Conservation (phyloP, 2,113 vertebrate genomes). For the Ceuthmochares aereus region DNA sequence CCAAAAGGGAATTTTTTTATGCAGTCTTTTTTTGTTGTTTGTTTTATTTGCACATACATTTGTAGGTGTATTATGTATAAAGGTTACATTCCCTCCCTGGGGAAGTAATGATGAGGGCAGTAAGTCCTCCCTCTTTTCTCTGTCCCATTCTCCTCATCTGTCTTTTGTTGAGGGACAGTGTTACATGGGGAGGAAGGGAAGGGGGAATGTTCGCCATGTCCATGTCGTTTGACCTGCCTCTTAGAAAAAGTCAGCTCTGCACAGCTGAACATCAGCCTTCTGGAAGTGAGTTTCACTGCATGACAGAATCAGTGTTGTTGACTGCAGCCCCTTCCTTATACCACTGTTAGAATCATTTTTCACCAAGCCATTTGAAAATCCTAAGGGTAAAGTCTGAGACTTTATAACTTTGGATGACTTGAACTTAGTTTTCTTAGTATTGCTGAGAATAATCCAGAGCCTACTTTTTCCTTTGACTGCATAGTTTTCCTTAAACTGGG, state of each 20-base stretch:
- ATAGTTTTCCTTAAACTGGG: background rate
- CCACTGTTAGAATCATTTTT: background rate
- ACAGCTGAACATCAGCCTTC: rapidly evolving
- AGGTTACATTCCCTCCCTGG: background rate
- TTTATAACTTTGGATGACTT: background rate
- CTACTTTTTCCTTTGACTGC: background rate
- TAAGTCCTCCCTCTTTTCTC: background rate
- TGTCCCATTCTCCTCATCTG: background rate
- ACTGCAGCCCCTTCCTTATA: background rate
- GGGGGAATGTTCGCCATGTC: background rate
- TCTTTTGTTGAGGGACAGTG: background rate
- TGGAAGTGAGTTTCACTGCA: rapidly evolving
- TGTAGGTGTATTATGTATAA: background rate
- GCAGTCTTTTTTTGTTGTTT: background rate
- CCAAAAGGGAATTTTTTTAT: background rate
- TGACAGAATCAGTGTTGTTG: background rate
- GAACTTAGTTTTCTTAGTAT: background rate
- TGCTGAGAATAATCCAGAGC: background rate
- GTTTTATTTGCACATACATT: background rate
- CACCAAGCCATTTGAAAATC: rapidly evolving
- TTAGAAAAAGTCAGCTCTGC: background rate
- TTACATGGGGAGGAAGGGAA: background rate
- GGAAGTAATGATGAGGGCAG: background rate
- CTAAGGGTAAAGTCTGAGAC: background rate
- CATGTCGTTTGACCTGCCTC: rapidly evolving